Evolutionary conservation across 2,888 invertebrate species (phyloP), one percentile per base, ranked within the genome.

Genomic region (Gnatocerus cornutus): DNA sequence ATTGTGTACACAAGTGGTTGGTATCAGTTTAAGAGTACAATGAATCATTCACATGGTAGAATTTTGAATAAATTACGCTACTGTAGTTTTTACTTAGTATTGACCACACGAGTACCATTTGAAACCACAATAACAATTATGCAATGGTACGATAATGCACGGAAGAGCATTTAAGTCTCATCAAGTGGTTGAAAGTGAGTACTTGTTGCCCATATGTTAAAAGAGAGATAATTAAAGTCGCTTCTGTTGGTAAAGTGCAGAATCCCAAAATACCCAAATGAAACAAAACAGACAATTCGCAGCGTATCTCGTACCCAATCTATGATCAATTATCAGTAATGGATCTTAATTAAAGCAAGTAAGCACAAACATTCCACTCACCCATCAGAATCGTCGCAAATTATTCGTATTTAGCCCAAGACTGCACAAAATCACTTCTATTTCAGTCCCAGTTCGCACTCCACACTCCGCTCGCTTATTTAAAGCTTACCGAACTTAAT

Each of bases 381-480:
- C 70, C 70, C 70, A 71, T 71, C 62, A 71, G 58, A 61, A 66
- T 62, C 50, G 55, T 59, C 52, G 58, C 61, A 63, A 67, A 56
- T 62, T 67, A 37, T 13, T 62, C 27, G 29, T 30, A 53, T 63
- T 63, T 63, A 30, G 50, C 27, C 62, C 21, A 55, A 45, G 61
- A 68, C 45, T 65, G 48, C 61, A 66, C 58, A 65, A 71, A 71
- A 68, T 71, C 71, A 71, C 72, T 69, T 67, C 69, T 69, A 69
- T 69, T 72, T 69, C 65, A 67, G 69, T 68, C 53, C 13, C 52
- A 43, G 65, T 53, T 63, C 55, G 59, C 59, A 65, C 65, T 52
- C 66, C 52, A 39, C 59, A 59, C 52, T 59, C 62, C 72, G 64
- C 63, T 50, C 48, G 43, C 46, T 37, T 48, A 27, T 12, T 65